Evolutionary conservation across 2,797 vertebrate species (phyloP).

Genomic region (Coranthus polyacanthus): DNA sequence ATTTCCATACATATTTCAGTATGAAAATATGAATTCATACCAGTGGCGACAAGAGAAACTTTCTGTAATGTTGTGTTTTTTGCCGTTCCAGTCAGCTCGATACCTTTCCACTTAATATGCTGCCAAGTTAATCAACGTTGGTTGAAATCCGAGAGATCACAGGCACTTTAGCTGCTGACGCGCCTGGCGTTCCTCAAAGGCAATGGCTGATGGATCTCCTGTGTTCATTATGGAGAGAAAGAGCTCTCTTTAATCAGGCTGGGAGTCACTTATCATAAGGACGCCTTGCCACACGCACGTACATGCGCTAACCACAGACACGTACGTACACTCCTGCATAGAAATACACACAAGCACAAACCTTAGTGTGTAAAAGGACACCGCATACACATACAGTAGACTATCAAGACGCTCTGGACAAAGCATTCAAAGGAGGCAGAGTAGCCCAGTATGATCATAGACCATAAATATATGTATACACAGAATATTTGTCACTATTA

Average conservation of each 20-base stretch:
- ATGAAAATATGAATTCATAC: slow-evolving; percentile 73
- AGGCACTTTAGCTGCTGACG: slow-evolving; percentile 81
- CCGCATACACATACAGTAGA: slow-evolving; percentile 17
- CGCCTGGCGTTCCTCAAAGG: slow-evolving; percentile 79
- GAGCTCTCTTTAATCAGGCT: slow-evolving; percentile 83
- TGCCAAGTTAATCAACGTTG: slow-evolving; percentile 83
- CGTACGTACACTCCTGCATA: slow-evolving; percentile 21
- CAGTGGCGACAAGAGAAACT: slow-evolving; percentile 68
- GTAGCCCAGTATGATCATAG: slow-evolving; percentile 18
- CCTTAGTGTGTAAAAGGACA: slow-evolving; percentile 17
- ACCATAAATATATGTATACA: slow-evolving; percentile 35
- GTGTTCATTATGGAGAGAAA: slow-evolving; percentile 82
- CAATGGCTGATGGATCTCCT: slow-evolving; percentile 81
- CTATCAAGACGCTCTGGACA: slow-evolving; percentile 32
- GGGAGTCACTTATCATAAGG: slow-evolving; percentile 82
- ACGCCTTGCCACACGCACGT: slow-evolving; percentile 52
- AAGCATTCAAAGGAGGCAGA: slow-evolving; percentile 33
- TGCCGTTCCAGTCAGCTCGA: slow-evolving; percentile 63
- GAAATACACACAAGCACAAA: slow-evolving; percentile 14
- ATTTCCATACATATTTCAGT: slow-evolving; percentile 67
- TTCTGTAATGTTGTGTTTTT: slow-evolving; percentile 56
- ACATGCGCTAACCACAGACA: slow-evolving; percentile 19
- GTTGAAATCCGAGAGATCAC: slow-evolving; percentile 82
- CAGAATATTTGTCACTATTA: slow-evolving; percentile 21
- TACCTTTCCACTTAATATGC: slow-evolving; percentile 82